Evolutionary conservation across 1,140 invertebrate species (phyloP), one percentile per base, ranked within the genome.

Genomic region (Halyomorpha halys): DNA sequence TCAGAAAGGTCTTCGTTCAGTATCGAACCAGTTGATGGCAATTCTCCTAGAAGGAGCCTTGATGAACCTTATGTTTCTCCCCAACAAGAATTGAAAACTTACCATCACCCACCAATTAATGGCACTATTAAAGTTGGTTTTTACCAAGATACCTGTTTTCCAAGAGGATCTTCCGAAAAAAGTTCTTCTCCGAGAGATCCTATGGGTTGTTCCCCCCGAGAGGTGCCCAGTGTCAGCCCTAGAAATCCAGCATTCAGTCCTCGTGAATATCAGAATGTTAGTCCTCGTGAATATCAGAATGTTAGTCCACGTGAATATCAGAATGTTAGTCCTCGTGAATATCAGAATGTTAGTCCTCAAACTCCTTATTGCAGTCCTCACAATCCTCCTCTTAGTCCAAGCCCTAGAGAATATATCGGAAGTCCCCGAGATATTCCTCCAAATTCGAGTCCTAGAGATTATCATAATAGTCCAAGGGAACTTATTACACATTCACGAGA

Each of bases 51-150:
- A 66, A 77, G 80, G 15, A 81, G 79, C 39, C 76, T 82, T 59
- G 81, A 82, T 65, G 82, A 82, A 62, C 82, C 82, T 6, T 86
- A 85, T 70, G 79, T 80, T 23, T 84, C 83, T 9, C 82, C 83
- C 16, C 72, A 83, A 19, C 84, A 3, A 75, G 82, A 79, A 65
- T 83, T 83, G 68, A 80, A 80, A 66, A 77, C 80, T 2, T 83
- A 83, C 53, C 80, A 84, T 0, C 80, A 81, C 70, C 74, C 76
- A 27, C 82, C 84, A 8, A 77, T 85, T 19, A 86, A 86, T 73
- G 85, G 84, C 2, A 81, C 85, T 19, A 83, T 88, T 3, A 80
- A 85, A 65, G 86, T 86, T 44, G 86, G 86, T 3, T 89, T 89
- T 71, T 89, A 89, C 73, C 86, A 89, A 74, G 86, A 88, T 67